phyloP scores from a whole-genome alignment of 2,888 invertebrate species.

The Sphaerolaimus hirsutus region DNA sequence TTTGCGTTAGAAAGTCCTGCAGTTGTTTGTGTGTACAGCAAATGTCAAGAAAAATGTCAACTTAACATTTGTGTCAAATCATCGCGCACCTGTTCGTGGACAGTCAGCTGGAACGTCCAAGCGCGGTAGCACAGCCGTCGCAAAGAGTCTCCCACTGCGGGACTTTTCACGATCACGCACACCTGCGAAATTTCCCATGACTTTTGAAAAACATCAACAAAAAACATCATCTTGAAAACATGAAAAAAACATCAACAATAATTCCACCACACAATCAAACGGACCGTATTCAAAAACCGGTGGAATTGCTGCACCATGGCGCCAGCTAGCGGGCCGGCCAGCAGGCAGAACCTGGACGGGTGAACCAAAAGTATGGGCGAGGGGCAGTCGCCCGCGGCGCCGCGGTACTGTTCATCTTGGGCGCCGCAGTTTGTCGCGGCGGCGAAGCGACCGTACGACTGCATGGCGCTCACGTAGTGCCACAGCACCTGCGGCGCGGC shows the following conservation, averaged over 20 bases:
- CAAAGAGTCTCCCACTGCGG: slow-evolving; percentile 11
- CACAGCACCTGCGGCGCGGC: too few relatives aligned
- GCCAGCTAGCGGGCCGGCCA: slow-evolving; percentile 1
- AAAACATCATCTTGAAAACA: neutral
- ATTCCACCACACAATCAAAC: too few relatives aligned
- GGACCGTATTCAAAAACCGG: slow-evolving; percentile 16
- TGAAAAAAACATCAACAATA: too few relatives aligned
- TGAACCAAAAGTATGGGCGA: slow-evolving; percentile 19
- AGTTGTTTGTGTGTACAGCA: slow-evolving; percentile 4
- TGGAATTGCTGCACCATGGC: slow-evolving; percentile 19
- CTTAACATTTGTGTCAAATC: slow-evolving; percentile 1
- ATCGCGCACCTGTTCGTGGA: slow-evolving; percentile 21
- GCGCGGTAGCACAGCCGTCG: slow-evolving; percentile 20
- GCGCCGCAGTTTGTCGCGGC: neutral
- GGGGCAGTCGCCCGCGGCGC: too few relatives aligned
- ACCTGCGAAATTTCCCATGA: neutral
- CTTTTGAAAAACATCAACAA: neutral
- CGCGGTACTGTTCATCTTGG: neutral
- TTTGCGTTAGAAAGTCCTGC: slow-evolving; percentile 18
- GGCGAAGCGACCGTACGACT: slow-evolving; percentile 26
- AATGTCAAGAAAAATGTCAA: neutral
- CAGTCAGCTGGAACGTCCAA: slow-evolving; percentile 22
- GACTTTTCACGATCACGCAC: slow-evolving; percentile 16
- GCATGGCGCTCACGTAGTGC: slow-evolving; percentile 75
- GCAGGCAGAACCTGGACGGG: slow-evolving; percentile 16